Base-by-base conservation (phyloP, 2,113 vertebrate species). In the Crypturellus undulatus region DNA sequence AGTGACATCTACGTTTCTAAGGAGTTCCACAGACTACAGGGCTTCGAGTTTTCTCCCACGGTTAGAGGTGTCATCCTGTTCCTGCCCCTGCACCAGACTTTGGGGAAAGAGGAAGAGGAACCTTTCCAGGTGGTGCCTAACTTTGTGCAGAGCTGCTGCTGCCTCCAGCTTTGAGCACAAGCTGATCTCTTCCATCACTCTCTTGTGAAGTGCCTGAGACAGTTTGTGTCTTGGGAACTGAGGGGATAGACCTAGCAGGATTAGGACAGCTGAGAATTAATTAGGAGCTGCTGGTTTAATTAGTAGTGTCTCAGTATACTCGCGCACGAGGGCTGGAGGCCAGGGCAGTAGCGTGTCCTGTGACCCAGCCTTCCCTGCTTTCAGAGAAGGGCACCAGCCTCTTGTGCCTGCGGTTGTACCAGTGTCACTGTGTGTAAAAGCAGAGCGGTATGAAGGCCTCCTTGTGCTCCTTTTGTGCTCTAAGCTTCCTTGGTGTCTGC, bases 231-330 rank as follows among this genome's bases (percentile, higher is more conserved):
- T 92, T 47, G 38, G 32, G 59, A 95, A 73, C 64, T 92, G 93
- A 67, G 82, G 80, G 76, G 45, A 82, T 69, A 42, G 84, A 52
- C 65, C 65, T 70, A 84, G 84, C 84, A 92, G 81, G 81, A 87
- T 90, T 59, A 56, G 87, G 89, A 89, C 71, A 95, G 71, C 91
- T 93, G 84, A 93, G 84, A 84, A 67, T 87, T 95, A 92, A 92
- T 94, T 87, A 93, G 89, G 72, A 95, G 75, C 52, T 89, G 59
- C 58, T 92, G 89, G 75, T 92, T 96, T 96, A 94, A 96, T 95
- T 94, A 92, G 36, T 26, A 42, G 21, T 36, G 54, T 85, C 63
- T 77, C 54, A 13, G 26, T 88, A 8, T 54, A 75, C 79, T 72
- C 0, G 2, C n/a, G 24, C 63, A 26, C 0, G 32, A 45, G 52